Evolutionary conservation across 2,888 invertebrate genomes (phyloP).

Genomic region (Osmoderma eremita): DNA sequence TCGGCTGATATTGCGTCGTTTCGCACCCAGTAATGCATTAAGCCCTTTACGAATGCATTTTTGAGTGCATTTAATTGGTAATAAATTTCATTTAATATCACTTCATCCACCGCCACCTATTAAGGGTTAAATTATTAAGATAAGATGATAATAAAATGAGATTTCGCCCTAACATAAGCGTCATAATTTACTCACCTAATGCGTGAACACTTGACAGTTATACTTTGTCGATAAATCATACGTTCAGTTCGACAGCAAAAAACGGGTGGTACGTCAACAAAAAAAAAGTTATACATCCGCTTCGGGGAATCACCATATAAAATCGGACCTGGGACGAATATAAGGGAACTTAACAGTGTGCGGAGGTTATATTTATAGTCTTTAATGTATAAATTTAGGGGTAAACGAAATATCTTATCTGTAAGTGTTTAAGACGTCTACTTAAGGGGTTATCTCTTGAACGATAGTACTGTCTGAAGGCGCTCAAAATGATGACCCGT

Average conservation of each 20-base stretch:
- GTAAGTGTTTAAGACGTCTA: slow-evolving; percentile 40
- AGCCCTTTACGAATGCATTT: slow-evolving; percentile 11
- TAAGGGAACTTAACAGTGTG: not conserved
- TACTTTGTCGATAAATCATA: slow-evolving; percentile 35
- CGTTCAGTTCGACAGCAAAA: slow-evolving; percentile 23
- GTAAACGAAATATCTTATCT: slow-evolving; percentile 42
- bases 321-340: too few species aligned
- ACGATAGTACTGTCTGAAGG: slow-evolving; percentile 39
- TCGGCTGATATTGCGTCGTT: too few species aligned
- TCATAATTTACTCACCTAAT: slow-evolving; percentile 39
- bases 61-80: slow-evolving; percentile 22
- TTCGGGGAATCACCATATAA: slow-evolving; percentile 12
- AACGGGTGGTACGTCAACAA: not conserved
- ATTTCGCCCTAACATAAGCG: slow-evolving; percentile 27
- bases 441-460: slow-evolving; percentile 43
- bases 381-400: slow-evolving; percentile 39
- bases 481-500: slow-evolving; percentile 40
- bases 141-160: slow-evolving; percentile 34
- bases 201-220: slow-evolving; percentile 40
- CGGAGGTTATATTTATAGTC: slow-evolving; percentile 27
- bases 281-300: slow-evolving; percentile 38
- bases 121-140: slow-evolving; percentile 33
- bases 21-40: not conserved
- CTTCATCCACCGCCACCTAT: slow-evolving; percentile 26
- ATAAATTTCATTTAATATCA: slow-evolving; percentile 15